These are phyloP conservation scores for Acleris holmiana DNA, from an alignment of 2,888 invertebrate species.

Conservation along the genomic window DNA sequence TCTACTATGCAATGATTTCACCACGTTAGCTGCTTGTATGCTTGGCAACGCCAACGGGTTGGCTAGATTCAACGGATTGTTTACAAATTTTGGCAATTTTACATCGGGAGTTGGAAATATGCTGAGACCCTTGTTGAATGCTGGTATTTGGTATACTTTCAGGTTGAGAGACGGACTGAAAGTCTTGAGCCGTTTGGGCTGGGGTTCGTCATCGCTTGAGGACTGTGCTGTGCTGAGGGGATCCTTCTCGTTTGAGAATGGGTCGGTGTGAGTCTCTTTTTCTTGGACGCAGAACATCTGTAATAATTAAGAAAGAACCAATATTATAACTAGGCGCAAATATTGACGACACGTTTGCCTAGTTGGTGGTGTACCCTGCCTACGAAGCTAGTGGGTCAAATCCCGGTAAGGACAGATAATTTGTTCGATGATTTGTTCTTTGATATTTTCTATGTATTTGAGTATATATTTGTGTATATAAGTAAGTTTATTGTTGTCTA, in stretches of 20 bases:
- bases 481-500: too few relatives aligned
- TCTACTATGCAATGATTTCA: conserved; percentile 66
- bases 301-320: conserved; percentile 33
- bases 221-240: conserved; percentile 55
- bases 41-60: conserved; percentile 68
- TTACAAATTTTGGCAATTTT: conserved; percentile 71
- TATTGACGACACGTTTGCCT: too few relatives aligned
- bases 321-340: too few relatives aligned
- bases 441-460: too few relatives aligned
- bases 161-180: conserved; percentile 64
- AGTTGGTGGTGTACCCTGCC: too few relatives aligned
- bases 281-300: conserved; percentile 81
- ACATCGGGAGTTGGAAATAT: conserved; percentile 61
- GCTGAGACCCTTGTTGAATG: conserved; percentile 65
- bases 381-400: too few relatives aligned
- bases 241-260: conserved; percentile 59
- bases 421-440: too few relatives aligned
- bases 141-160: conserved; percentile 76
- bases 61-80: conserved; percentile 73
- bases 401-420: too few relatives aligned
- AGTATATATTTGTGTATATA: too few relatives aligned
- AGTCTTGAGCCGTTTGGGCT: conserved; percentile 64
- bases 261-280: conserved; percentile 65
- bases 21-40: conserved; percentile 61
- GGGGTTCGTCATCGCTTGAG: conserved; percentile 72